Conservation (phyloP, 2,888 invertebrate species). For the Panorpa germanica region DNA sequence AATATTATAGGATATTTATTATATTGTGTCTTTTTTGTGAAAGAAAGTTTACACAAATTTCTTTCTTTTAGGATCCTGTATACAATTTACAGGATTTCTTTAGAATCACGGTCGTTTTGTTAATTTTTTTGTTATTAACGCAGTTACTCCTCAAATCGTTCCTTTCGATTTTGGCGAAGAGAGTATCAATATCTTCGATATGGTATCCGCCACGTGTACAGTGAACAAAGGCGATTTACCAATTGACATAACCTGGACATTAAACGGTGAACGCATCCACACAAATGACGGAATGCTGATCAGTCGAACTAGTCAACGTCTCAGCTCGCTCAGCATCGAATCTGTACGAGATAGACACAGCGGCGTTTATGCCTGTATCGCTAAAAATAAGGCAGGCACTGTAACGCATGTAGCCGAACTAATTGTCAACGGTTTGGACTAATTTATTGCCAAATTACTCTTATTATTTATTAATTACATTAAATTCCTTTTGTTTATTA, state of each 20-base stretch:
- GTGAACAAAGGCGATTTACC: slow-evolving; percentile 63
- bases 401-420: slow-evolving; percentile 33
- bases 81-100: neutral
- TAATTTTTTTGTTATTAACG: slow-evolving; percentile 13
- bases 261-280: slow-evolving; percentile 31
- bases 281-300: slow-evolving; percentile 33
- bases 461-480: too few species aligned
- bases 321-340: slow-evolving; percentile 41
- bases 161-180: slow-evolving; percentile 53
- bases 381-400: slow-evolving; percentile 36
- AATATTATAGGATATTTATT: too few species aligned
- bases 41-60: too few species aligned
- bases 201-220: slow-evolving; percentile 47
- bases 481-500: slow-evolving; percentile 1
- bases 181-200: slow-evolving; percentile 45
- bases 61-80: too few species aligned
- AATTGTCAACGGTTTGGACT: slow-evolving; percentile 43
- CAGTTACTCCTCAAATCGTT: slow-evolving; percentile 51
- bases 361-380: slow-evolving; percentile 42
- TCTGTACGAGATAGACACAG: slow-evolving; percentile 37
- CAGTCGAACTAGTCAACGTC: slow-evolving; percentile 36
- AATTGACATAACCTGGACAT: slow-evolving; percentile 52
- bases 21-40: too few species aligned
- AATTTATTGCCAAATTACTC: slow-evolving; percentile 3
- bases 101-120: slow-evolving; percentile 1